Percentiles rank a stretch among this genome's conserved stretches.
Evolutionary conservation across 1,140 invertebrate species (phyloP).

Genomic region (Brachionus sp.): DNA sequence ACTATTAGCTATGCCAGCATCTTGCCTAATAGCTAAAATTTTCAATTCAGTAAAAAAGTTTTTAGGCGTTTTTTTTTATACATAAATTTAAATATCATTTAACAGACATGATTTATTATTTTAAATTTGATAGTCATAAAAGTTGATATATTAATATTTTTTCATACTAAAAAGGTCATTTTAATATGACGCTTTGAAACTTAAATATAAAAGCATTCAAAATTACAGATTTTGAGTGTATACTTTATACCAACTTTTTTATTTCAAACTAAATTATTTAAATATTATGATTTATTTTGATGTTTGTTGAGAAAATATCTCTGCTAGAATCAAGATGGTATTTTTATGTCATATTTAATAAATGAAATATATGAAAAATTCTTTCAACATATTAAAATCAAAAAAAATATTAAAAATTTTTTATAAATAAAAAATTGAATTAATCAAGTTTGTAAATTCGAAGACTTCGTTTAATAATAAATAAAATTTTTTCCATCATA

Average conservation of each 20-base stretch:
- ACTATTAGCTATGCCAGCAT: neutral
- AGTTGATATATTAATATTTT: neutral
- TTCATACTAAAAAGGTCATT: neutral
- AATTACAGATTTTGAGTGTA: neutral
- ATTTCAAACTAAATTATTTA: neutral
- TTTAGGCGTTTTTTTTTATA: neutral
- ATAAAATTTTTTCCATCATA: too few species aligned
- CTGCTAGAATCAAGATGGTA: neutral
- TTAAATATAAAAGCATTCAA: neutral
- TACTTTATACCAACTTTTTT: neutral
- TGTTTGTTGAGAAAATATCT: neutral
- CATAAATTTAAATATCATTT: neutral
- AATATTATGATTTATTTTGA: neutral
- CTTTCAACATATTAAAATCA: too few species aligned
- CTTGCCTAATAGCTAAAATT: neutral
- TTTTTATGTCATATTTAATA: neutral
- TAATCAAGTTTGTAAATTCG: too few species aligned
- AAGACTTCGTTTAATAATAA: too few species aligned
- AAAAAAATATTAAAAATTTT: too few species aligned
- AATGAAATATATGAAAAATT: neutral
- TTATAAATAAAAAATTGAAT: too few species aligned
- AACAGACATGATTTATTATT: neutral
- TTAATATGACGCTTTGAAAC: neutral
- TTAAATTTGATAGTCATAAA: neutral
- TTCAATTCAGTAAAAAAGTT: neutral